Evolutionary conservation across 2,888 invertebrate genomes (phyloP), one percentile per base, ranked within the genome.

Genomic region (Aleiodes testaceus): DNA sequence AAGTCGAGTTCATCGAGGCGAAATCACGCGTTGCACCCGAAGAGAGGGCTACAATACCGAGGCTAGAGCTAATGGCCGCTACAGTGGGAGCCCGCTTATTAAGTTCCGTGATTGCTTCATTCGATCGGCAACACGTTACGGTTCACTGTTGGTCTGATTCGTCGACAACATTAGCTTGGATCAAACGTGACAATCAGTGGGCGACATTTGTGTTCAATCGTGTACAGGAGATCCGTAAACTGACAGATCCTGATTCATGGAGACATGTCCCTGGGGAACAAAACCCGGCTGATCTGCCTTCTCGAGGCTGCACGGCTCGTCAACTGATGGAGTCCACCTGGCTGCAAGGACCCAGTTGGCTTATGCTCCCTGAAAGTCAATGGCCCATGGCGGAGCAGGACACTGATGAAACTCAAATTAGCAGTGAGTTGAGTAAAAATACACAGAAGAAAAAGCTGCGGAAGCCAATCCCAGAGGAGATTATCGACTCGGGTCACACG

Each of bases 11-110:
- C 14, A 9, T 82, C 4, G 68, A 72, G 30, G 80, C 81, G 5
- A 80, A 80, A 66, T 42, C 79, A 26, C 76, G 83, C 74, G 78
- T 84, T 14, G 77, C 81, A 20, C 80, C 81, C 0, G n/a, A 76
- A 1, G 77, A 79, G 64, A 76, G 72, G 49, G 65, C 74, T 12
- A 81, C 78, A 0, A 82, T 84, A 50, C 82, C 82, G n/a, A 47
- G 47, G n/a, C 14, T 59, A 14, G 36, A 59, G 26, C 14, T 59
- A 4, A 26, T 59, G 16, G 59, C 59, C n/a, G 36, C 59, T 14
- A 59, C 59, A 59, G 30, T 59, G 16, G 59, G 59, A 26, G 59
- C 36, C 14, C 36, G 59, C 1, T n/a, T 59, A 3, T 16, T 59
- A 14, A 59, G 1, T 16, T 14, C 12, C 6, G n/a, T 59, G 12